Base-by-base conservation (phyloP, 2,888 invertebrate species). In the Dinocampus coccinellae region DNA sequence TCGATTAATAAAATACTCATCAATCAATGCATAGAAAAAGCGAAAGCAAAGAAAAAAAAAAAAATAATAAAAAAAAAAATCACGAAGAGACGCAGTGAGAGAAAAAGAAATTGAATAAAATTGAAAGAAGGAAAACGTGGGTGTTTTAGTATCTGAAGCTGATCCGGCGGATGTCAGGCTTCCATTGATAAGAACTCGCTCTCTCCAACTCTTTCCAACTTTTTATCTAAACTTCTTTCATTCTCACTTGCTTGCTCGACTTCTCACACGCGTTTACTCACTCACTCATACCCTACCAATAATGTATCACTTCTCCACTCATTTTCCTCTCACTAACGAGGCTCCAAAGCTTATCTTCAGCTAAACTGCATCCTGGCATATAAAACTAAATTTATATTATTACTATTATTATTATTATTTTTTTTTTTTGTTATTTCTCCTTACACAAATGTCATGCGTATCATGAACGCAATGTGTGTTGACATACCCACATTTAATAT, bases 161-260 rank as follows among this genome's bases (percentile, higher is more conserved):
- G 87, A 87, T 87, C 86, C 87, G 87, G 87, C 87, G 87, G 87
- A 87, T 85, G 87, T 82, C 83, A 81, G 83, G 74, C 81, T 84
- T 82, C 79, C 47, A 75, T 77, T 78, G 83, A 84, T 85, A 86
- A 85, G 78, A 78, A 77, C 67, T 65, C 42, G 57, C 34, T 67
- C 61, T 87, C 86, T 85, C 85, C 79, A 84, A 84, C 78, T 67
- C 62, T 87, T 86, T 85, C 85, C 78, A 84, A 84, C 78, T 79
- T 79, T 84, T 84, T 85, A 85, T 86, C 85, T 84, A 71, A 77
- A 77, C 72, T 73, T 73, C 65, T 61, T 61, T 60, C 58, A 62
- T 60, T 57, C 71, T 63, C 69, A 68, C 72, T 34, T 73, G 64
- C 65, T 77, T 74, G 72, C n/a, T n/a, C n/a, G n/a, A n/a, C n/a